Percentiles rank a stretch among this genome's conserved stretches.
Conservation (phyloP, 2,113 vertebrate genomes). For the Ceuthmochares aereus region DNA sequence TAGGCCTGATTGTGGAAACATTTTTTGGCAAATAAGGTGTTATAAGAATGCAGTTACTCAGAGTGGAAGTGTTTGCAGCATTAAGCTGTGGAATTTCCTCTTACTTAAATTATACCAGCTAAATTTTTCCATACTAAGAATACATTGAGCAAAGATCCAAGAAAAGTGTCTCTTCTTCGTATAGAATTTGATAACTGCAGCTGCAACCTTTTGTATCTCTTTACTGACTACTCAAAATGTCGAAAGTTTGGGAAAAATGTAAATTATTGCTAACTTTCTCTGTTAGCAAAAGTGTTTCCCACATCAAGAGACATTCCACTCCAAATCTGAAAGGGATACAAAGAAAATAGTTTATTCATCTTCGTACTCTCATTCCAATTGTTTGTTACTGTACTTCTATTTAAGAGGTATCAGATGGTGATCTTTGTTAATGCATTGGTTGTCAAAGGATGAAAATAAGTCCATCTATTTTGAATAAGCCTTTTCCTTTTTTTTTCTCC, state of each 20-base stretch:
- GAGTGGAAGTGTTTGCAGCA: neutral
- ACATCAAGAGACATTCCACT: neutral
- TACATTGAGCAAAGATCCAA: neutral
- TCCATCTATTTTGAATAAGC: neutral
- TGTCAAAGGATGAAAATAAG: neutral
- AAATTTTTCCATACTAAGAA: neutral
- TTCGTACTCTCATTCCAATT: neutral
- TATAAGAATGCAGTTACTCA: neutral
- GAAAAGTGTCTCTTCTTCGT: neutral
- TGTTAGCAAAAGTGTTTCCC: neutral
- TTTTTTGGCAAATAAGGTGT: neutral
- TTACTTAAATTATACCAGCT: neutral
- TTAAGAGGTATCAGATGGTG: neutral
- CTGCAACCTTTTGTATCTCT: neutral
- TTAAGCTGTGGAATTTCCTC: slow-evolving; percentile 6
- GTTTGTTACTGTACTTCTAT: neutral
- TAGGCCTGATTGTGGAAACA: neutral
- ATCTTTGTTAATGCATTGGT: neutral
- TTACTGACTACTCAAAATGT: slow-evolving; percentile 3
- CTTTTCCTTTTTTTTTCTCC: neutral
- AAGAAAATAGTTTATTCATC: neutral
- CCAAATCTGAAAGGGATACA: neutral
- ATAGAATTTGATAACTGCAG: neutral
- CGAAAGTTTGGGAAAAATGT: slow-evolving; percentile 15
- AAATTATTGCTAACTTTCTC: neutral